Conservation (phyloP, 2,797 vertebrate species). For the Argentina silus region DNA sequence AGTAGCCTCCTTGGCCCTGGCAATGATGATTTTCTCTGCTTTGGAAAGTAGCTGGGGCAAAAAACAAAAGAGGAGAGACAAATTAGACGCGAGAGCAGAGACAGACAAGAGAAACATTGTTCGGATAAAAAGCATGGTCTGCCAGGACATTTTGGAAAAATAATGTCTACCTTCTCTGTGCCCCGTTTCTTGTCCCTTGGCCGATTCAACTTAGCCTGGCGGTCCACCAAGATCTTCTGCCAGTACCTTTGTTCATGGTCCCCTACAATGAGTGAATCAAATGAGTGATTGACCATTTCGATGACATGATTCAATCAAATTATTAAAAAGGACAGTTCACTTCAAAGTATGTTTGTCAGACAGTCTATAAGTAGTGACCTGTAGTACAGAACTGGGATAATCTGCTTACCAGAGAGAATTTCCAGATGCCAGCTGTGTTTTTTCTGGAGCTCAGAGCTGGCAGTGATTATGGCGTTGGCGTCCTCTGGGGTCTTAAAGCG, state of each 20-base stretch:
- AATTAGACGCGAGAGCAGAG: constrained; percentile 10
- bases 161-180: constrained; percentile 87
- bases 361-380: neutral
- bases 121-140: neutral
- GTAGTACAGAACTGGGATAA: neutral
- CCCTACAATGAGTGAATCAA: constrained; percentile 68
- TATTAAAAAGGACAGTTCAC: neutral
- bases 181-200: constrained; percentile 96
- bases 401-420: constrained; percentile 85
- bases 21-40: constrained; percentile 92
- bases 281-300: neutral
- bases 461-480: constrained; percentile 76
- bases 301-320: neutral
- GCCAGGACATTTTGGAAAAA: neutral
- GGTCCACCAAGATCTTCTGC: constrained; percentile 99
- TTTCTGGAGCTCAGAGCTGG: constrained; percentile 76
- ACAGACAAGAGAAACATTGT: neutral
- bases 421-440: constrained; percentile 89
- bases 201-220: constrained; percentile 95
- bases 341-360: neutral
- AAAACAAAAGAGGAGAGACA: constrained; percentile 25
- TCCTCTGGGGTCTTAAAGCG: constrained; percentile 87
- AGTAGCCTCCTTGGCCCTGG: constrained; percentile 86
- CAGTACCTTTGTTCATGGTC: constrained; percentile 96
- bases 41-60: constrained; percentile 86